Percentiles rank a stretch among this genome's conserved stretches.
phyloP scores from a whole-genome alignment of 2,113 vertebrate genomes.

The Eonycteris spelaea region DNA sequence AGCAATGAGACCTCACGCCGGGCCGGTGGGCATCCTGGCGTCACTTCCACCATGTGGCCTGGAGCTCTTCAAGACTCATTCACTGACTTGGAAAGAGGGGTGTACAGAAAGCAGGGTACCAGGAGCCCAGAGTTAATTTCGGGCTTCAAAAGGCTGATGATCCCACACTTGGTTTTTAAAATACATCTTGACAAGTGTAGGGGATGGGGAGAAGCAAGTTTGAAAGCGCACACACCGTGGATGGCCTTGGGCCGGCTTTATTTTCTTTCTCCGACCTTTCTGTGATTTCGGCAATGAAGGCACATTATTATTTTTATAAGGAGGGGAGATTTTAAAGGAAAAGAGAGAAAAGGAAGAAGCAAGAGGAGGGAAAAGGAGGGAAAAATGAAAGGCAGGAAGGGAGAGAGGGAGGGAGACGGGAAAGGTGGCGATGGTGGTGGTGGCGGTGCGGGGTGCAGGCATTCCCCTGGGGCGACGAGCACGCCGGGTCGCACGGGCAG shows the following conservation, averaged over 20 bases:
- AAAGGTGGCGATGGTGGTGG: not conserved
- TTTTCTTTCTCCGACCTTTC: not conserved
- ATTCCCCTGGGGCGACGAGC: not conserved
- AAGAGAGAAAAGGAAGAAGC: not conserved
- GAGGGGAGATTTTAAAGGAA: not conserved
- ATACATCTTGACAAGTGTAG: not conserved
- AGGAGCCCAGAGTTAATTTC: not conserved
- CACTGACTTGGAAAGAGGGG: not conserved
- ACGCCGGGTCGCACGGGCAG: not conserved
- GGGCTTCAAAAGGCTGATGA: fast-evolving
- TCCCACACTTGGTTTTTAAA: not conserved
- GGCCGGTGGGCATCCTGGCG: fast-evolving
- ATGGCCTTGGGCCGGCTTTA: not conserved
- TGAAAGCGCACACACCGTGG: not conserved
- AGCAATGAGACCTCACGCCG: too few relatives aligned
- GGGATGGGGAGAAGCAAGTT: too few relatives aligned
- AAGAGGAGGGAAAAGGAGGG: not conserved
- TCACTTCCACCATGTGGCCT: not conserved
- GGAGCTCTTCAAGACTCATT: not conserved
- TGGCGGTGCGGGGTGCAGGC: fast-evolving
- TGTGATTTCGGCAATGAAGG: not conserved
- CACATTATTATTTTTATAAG: not conserved
- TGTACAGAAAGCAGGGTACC: too few relatives aligned
- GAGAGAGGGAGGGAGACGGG: not conserved
- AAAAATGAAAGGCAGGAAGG: not conserved